These are phyloP conservation scores for Drosophila kanekoi DNA, from an alignment of 2,888 invertebrate genomes.

Conservation along the genomic window DNA sequence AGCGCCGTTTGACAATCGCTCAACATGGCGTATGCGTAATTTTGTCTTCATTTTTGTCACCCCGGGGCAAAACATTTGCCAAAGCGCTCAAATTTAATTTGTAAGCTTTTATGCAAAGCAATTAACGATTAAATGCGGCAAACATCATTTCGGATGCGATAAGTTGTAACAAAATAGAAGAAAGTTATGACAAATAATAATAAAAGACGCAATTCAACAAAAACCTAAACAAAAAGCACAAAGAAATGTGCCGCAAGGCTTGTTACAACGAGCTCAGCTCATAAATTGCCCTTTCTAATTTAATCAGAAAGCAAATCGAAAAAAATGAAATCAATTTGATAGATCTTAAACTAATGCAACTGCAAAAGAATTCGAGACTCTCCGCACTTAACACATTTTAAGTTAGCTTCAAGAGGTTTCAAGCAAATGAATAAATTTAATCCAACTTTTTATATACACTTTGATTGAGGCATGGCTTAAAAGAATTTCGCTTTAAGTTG, in stretches of 20 bases:
- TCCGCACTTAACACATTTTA: too few species aligned
- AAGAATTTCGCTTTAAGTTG: not conserved
- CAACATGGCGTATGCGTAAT: slow-evolving; percentile 40
- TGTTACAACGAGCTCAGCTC: too few species aligned
- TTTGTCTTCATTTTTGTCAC: not conserved
- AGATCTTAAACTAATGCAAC: too few species aligned
- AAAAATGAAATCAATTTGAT: too few species aligned
- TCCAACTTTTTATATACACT: not conserved
- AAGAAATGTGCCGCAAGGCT: too few species aligned
- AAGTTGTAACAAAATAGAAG: not conserved
- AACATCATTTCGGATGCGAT: slow-evolving; percentile 3
- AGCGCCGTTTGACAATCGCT: slow-evolving; percentile 13
- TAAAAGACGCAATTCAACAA: not conserved
- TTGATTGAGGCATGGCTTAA: not conserved
- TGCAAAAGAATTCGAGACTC: too few species aligned
- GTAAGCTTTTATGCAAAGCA: slow-evolving; percentile 2
- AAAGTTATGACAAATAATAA: too few species aligned
- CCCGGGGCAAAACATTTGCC: not conserved
- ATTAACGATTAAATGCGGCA: not conserved
- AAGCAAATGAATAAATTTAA: not conserved
- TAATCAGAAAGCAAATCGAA: too few species aligned
- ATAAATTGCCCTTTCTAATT: too few species aligned
- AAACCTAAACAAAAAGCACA: not conserved
- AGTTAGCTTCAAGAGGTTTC: too few species aligned
- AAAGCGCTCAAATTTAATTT: slow-evolving; percentile 13